Base-by-base conservation (phyloP, 2,888 invertebrate species). In the Chymomyza amoena region DNA sequence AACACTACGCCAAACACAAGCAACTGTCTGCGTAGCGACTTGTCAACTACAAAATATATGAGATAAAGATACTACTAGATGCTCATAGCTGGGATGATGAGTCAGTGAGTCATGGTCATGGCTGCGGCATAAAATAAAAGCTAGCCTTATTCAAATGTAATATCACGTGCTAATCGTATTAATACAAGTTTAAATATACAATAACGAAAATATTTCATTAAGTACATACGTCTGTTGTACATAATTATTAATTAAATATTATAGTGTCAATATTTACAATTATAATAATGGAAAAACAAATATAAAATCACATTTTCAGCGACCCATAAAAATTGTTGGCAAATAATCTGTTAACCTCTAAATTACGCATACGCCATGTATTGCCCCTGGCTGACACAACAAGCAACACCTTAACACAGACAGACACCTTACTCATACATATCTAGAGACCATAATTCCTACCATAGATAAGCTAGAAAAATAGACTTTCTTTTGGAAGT, bases 261-360 rank as follows among this genome's bases (percentile, higher is more conserved):
- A 45, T 15, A 67, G 63, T 69, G 61, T 69, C 73, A 85, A 83
- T 83, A 83, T 83, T 83, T 86, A 77, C 57, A 52, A 56, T 59
- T 60, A 64, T 57, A 16, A 54, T 10, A 54, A 20, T 20, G 20
- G 54, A 20, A 20, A 60, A 69, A 18, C 61, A 79, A 79, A 81
- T 79, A 81, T 67, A 61, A 80, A 80, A 86, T 79, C 86, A 73
- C 86, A 86, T 75, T 79, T 79, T 73, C 81, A 77, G 73, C 79
- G 83, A 83, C 88, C 83, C 83, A 83, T 86, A 77, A 83, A 83
- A 80, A 50, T 52, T 36, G 18, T 9, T 2, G 16, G 52, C 52
- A 18, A 16, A 18, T 54, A 54, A 54, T 18, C 52, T 18, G 16
- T 18, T 18, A 54, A 54, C 16, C 52, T 16, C 52, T 16, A 54